These are phyloP conservation scores for Champsocephalus esox DNA, from an alignment of 2,797 vertebrate species.

Conservation along the genomic window DNA sequence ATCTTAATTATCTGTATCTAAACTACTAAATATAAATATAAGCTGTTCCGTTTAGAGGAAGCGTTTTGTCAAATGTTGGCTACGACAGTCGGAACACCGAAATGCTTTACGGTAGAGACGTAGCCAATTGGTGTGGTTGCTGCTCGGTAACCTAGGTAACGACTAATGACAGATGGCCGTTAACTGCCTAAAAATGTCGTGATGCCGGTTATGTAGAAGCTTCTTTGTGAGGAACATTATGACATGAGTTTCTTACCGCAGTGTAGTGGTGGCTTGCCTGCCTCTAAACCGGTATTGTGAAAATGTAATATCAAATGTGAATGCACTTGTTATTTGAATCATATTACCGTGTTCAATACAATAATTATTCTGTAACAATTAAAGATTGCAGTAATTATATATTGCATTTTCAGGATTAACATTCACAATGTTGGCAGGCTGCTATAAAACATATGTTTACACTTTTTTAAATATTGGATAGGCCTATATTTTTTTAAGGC, in stretches of 20 bases:
- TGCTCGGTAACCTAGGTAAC: constrained; percentile 67
- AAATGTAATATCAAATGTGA: no score
- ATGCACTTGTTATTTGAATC: background rate
- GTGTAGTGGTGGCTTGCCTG: background rate
- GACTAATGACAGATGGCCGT: constrained; percentile 34
- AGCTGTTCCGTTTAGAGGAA: background rate
- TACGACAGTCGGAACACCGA: constrained; percentile 24
- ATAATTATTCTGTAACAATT: no score
- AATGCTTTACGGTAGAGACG: constrained; percentile 74
- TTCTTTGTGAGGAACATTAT: constrained; percentile 26
- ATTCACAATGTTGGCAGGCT: no score
- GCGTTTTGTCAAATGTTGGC: constrained; percentile 13
- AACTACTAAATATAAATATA: background rate
- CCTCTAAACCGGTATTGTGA: background rate
- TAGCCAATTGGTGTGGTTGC: constrained; percentile 64
- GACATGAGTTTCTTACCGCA: background rate
- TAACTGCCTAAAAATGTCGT: constrained; percentile 65
- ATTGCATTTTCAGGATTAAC: no score
- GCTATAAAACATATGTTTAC: no score
- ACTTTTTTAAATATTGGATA: no score
- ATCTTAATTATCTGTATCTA: constrained; percentile 70
- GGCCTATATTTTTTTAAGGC: background rate
- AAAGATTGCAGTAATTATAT: no score
- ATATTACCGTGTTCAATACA: background rate
- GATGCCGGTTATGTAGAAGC: background rate